Evolutionary conservation across 2,888 invertebrate genomes (phyloP).

Genomic region (Liposcelis brunnea): DNA sequence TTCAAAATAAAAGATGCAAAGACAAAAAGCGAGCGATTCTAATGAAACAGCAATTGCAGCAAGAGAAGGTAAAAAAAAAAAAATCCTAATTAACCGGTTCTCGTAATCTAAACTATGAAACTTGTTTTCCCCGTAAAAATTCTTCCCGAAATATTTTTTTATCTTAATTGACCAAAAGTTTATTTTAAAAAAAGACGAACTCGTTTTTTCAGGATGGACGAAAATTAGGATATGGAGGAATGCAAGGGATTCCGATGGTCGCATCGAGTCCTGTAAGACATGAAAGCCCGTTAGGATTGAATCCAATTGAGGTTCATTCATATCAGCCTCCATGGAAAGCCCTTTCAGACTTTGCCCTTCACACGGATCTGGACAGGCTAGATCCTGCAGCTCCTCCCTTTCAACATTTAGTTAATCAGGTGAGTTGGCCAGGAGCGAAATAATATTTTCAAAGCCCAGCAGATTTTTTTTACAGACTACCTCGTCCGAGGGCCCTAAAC

Average conservation of each 20-base stretch:
- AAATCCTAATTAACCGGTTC: no score
- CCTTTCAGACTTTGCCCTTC: conserved; percentile 85
- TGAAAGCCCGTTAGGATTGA: conserved; percentile 71
- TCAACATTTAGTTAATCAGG: conserved; percentile 92
- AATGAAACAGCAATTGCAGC: conserved; percentile 94
- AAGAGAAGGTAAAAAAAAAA: conserved; percentile 65
- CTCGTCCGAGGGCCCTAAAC: no score
- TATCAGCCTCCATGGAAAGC: conserved; percentile 98
- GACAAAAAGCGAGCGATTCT: conserved; percentile 94
- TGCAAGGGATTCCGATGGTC: conserved; percentile 96
- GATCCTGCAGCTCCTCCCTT: conserved; percentile 81
- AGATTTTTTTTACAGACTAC: not conserved
- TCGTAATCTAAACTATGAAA: no score
- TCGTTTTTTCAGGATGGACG: conserved; percentile 63
- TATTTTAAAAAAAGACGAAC: no score
- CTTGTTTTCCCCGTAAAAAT: no score
- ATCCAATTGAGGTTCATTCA: conserved; percentile 75
- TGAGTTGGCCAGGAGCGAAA: conserved; percentile 31
- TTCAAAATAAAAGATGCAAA: conserved; percentile 95
- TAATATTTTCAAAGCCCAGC: conserved; percentile 12
- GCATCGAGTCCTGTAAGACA: conserved; percentile 86
- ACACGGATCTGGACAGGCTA: conserved; percentile 76
- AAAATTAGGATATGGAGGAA: conserved; percentile 80
- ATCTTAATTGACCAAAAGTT: no score
- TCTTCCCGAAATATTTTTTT: no score